phyloP scores from a whole-genome alignment of 2,888 invertebrate species.

The Amphimallon solstitiale region DNA sequence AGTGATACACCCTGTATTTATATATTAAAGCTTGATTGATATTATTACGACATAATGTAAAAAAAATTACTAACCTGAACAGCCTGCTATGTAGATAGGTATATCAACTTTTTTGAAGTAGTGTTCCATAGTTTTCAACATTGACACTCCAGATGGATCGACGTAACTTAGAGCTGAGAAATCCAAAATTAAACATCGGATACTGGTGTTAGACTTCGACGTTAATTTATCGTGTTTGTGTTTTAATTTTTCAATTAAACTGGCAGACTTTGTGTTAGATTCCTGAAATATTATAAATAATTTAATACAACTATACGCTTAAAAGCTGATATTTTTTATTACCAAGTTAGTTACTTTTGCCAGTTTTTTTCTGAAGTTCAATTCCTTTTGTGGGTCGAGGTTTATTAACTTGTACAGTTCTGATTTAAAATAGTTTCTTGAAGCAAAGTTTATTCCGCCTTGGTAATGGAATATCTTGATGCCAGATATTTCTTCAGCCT shows the following conservation, averaged over 20 bases:
- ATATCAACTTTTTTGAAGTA: constrained; percentile 67
- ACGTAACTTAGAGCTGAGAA: constrained; percentile 72
- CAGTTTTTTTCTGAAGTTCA: constrained; percentile 60
- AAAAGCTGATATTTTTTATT: background rate
- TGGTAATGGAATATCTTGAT: constrained; percentile 76
- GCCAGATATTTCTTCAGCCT: constrained; percentile 71
- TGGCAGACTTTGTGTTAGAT: constrained; percentile 13
- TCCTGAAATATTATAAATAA: constrained; percentile 1
- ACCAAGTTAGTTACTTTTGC: constrained; percentile 51
- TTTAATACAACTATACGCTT: background rate
- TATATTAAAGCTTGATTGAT: no score
- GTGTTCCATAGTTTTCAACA: constrained; percentile 65
- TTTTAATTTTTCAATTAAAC: constrained; percentile 24
- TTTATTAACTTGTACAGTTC: constrained; percentile 66
- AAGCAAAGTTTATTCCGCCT: constrained; percentile 76
- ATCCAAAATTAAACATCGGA: constrained; percentile 67
- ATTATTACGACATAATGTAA: no score
- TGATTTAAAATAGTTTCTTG: constrained; percentile 67
- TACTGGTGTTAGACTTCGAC: constrained; percentile 51
- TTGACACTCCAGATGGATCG: constrained; percentile 72
- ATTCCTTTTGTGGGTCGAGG: constrained; percentile 64
- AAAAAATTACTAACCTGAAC: constrained; percentile 63
- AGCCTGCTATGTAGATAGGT: constrained; percentile 67
- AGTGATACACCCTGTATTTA: no score
- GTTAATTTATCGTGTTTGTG: constrained; percentile 44